Evolutionary conservation across 1,140 invertebrate species (phyloP).

Genomic region (Calosoma granatense): DNA sequence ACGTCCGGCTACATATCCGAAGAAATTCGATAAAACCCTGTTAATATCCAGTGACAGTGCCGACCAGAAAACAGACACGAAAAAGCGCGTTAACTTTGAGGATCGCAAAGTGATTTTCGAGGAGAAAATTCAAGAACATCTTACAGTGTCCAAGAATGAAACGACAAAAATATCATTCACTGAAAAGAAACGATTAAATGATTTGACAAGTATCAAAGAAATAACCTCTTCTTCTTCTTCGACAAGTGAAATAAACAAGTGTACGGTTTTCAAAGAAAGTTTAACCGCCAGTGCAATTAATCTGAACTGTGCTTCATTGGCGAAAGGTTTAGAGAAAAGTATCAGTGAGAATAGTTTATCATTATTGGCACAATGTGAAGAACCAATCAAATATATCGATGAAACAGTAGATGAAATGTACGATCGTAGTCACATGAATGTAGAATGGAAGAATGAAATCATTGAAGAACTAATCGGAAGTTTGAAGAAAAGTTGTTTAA

Average conservation of each 20-base stretch:
- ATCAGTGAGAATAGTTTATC: slow-evolving; percentile 30
- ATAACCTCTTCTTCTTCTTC: background rate
- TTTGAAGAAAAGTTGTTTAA: slow-evolving; percentile 15
- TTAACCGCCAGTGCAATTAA: background rate
- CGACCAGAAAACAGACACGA: slow-evolving; percentile 21
- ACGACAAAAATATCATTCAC: no score
- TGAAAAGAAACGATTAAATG: background rate
- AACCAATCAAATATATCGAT: slow-evolving; percentile 31
- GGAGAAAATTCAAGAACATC: slow-evolving; percentile 21
- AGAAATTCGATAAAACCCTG: slow-evolving; percentile 11
- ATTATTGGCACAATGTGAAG: slow-evolving; percentile 23
- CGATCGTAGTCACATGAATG: slow-evolving; percentile 20
- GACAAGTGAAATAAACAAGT: background rate
- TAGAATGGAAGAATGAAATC: slow-evolving; percentile 31
- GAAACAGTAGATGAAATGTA: slow-evolving; percentile 28
- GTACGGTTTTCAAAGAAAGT: background rate
- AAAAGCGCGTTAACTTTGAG: slow-evolving; percentile 32
- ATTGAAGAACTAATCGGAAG: slow-evolving; percentile 25
- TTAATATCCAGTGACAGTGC: slow-evolving; percentile 20
- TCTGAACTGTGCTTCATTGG: background rate
- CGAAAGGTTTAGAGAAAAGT: slow-evolving; percentile 22
- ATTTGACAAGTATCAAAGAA: background rate
- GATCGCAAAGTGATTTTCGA: slow-evolving; percentile 24
- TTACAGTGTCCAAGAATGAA: background rate
- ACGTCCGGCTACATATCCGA: slow-evolving; percentile 50